These are phyloP conservation scores for Melitaea athalia DNA, from an alignment of 2,888 invertebrate genomes.

Conservation along the genomic window DNA sequence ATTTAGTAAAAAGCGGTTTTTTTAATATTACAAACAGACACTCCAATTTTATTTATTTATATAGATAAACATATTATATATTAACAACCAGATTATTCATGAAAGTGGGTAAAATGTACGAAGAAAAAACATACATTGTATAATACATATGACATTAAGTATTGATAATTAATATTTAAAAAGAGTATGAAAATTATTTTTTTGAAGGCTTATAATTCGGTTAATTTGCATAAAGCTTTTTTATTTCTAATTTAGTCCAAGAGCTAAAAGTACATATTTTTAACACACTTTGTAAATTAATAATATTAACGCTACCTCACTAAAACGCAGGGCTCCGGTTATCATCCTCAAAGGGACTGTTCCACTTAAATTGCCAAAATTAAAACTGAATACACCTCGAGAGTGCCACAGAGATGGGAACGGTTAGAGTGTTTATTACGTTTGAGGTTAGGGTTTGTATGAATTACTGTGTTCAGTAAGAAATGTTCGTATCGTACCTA, in stretches of 20 bases:
- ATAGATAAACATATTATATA: too few relatives aligned
- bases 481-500: neutral
- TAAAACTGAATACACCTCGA: conserved; percentile 54
- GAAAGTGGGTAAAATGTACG: too few relatives aligned
- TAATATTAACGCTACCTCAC: conserved; percentile 24
- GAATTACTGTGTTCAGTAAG: neutral
- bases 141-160: too few relatives aligned
- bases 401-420: conserved; percentile 36
- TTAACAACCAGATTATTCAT: too few relatives aligned
- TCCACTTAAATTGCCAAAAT: conserved; percentile 58
- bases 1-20: too few relatives aligned
- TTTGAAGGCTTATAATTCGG: too few relatives aligned
- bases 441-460: neutral
- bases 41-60: too few relatives aligned
- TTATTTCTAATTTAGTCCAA: neutral
- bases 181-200: too few relatives aligned
- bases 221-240: neutral
- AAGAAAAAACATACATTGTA: too few relatives aligned
- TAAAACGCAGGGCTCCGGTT: conserved; percentile 14
- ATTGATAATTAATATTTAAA: too few relatives aligned
- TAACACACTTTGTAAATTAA: conserved; percentile 18
- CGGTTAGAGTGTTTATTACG: conserved; percentile 17
- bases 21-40: too few relatives aligned
- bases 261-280: neutral
- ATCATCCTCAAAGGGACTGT: conserved; percentile 37